These are phyloP conservation scores for Ophioninae sp. DNA, from an alignment of 2,888 invertebrate genomes.

Conservation along the genomic window DNA sequence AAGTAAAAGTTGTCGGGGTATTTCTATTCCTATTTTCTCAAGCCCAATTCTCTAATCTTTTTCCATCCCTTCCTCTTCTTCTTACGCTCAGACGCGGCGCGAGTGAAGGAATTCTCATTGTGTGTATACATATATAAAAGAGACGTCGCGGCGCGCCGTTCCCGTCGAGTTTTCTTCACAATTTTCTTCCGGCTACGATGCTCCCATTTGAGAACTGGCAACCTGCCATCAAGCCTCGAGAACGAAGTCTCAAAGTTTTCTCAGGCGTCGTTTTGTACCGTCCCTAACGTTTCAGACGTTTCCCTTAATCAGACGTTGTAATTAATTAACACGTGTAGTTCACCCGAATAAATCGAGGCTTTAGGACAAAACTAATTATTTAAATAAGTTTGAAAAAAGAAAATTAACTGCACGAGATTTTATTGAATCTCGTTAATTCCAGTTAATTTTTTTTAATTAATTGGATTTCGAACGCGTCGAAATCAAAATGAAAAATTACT, in stretches of 20 bases:
- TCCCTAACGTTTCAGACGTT: not conserved
- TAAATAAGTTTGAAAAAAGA: not conserved
- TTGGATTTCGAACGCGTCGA: too few relatives aligned
- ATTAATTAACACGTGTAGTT: slow-evolving; percentile 12
- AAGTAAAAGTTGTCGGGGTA: slow-evolving; percentile 43
- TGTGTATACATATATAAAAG: not conserved
- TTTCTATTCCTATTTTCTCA: slow-evolving; percentile 52
- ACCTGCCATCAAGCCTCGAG: slow-evolving; percentile 5
- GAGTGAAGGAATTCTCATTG: slow-evolving; percentile 54
- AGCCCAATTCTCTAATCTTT: slow-evolving; percentile 33
- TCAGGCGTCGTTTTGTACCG: slow-evolving; percentile 4
- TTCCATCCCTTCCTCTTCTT: slow-evolving; percentile 31
- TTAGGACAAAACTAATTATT: not conserved
- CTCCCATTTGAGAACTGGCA: slow-evolving; percentile 40
- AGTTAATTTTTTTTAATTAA: too few relatives aligned
- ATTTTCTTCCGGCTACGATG: slow-evolving; percentile 52
- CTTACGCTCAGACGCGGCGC: slow-evolving; percentile 14
- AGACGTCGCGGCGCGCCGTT: slow-evolving; percentile 23
- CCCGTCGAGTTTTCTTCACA: slow-evolving; percentile 44
- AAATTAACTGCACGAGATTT: not conserved
- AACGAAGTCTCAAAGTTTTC: slow-evolving; percentile 15
- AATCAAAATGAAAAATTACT: not conserved
- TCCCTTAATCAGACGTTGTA: slow-evolving; percentile 20
- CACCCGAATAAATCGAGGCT: not conserved
- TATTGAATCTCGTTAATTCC: too few relatives aligned